phyloP scores from a whole-genome alignment of 1,140 invertebrate species.

The Megathymus violae region DNA sequence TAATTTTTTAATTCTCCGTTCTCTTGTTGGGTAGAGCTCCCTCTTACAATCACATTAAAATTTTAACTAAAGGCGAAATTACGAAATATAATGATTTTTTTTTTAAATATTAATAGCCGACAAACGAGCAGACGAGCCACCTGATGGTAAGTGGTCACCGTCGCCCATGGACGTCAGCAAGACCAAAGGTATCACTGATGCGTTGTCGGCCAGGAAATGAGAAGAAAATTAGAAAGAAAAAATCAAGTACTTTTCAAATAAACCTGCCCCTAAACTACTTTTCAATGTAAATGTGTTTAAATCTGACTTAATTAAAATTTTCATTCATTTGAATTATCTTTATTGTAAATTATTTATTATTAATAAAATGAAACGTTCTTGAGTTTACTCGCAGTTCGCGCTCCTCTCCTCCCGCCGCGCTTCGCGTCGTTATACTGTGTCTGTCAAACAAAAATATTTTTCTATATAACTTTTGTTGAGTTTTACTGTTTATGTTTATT shows the following conservation, averaged over 20 bases:
- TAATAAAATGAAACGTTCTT: conserved; percentile 42
- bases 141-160: too few relatives aligned
- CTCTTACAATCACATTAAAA: too few relatives aligned
- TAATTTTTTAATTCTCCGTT: too few relatives aligned
- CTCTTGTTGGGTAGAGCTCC: too few relatives aligned
- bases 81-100: too few relatives aligned
- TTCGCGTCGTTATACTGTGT: conserved; percentile 45
- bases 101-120: too few relatives aligned
- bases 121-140: too few relatives aligned
- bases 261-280: background rate
- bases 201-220: too few relatives aligned
- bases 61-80: too few relatives aligned
- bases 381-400: background rate
- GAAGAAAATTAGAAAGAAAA: too few relatives aligned
- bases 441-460: conserved; percentile 55
- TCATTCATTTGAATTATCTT: background rate
- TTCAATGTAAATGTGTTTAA: background rate
- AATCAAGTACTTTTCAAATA: background rate
- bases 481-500: conserved; percentile 23
- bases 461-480: conserved; percentile 24
- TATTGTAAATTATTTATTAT: background rate
- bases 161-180: too few relatives aligned
- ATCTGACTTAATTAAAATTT: background rate
- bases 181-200: too few relatives aligned
- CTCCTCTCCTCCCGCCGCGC: conserved; percentile 46